Base-by-base conservation (phyloP, 2,113 vertebrate species). In the Mesitornis unicolor region DNA sequence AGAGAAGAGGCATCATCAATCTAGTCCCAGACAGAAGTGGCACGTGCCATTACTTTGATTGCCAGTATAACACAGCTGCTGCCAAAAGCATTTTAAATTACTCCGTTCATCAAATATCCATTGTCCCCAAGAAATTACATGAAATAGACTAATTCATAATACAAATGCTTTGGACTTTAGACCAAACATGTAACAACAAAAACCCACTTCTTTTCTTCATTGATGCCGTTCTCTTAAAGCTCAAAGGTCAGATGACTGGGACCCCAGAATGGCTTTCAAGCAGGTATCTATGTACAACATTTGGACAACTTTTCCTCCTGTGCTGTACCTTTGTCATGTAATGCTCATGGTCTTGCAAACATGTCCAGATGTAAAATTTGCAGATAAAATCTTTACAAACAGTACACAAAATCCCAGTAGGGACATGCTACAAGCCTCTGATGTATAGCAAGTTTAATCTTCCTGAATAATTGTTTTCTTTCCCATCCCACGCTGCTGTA, bases 381-480 rank as follows among this genome's bases (percentile, higher is more conserved):
- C 86, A 90, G 68, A 69, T 45, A 75, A 63, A 87, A 88, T 63
- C 84, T 56, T 78, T 73, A 82, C 54, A 50, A 88, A 56, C 25
- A 36, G 10, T 6, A 73, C 22, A 71, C 25, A 70, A 56, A 75
- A 68, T 59, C 64, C 36, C 56, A 40, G 28, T 1, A 11, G 43
- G 35, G 24, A 63, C 36, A 47, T 2, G 9, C 8, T 82, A 79
- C 33, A 67, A 82, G 21, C 29, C 86, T 65, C 85, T 71, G 28
- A 63, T 85, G 29, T 68, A 93, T 12, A 67, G 65, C 87, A 84
- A 85, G 83, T 74, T 76, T 89, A 87, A 94, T 94, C 68, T 95
- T 94, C 81, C 78, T 63, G 80, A 95, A 82, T 78, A 89, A 89
- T 42, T 84, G 77, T 65, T 79, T 93, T 82, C 53, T 35, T 86